Conservation (phyloP, 2,888 invertebrate species). For the Himalopsyche kuldschensis region DNA sequence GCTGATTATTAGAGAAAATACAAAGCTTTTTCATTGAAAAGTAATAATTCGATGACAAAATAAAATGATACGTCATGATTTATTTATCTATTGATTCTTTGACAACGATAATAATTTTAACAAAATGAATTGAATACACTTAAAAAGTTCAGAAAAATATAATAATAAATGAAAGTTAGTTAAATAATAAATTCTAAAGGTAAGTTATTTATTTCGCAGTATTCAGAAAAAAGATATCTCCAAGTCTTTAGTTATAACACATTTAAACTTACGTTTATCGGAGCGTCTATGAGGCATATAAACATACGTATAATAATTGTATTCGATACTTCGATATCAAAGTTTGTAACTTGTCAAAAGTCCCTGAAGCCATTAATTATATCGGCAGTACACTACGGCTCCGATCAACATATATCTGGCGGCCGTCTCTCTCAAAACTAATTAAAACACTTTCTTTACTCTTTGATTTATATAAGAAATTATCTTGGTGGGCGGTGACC, state of each 20-base stretch:
- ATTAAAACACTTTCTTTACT: constrained; percentile 32
- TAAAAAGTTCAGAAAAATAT: too few relatives aligned
- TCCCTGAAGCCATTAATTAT: background rate
- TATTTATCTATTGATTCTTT: too few relatives aligned
- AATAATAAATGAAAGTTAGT: too few relatives aligned
- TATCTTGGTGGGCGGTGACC: constrained; percentile 12
- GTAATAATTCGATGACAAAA: too few relatives aligned
- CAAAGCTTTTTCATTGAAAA: too few relatives aligned
- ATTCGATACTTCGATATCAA: background rate
- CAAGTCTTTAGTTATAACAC: background rate
- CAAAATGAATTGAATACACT: too few relatives aligned
- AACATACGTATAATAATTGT: background rate
- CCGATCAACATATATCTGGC: constrained; percentile 12
- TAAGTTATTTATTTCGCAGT: too few relatives aligned
- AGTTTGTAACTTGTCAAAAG: background rate
- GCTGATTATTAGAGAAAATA: too few relatives aligned
- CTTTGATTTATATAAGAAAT: constrained; percentile 33
- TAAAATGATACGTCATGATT: too few relatives aligned
- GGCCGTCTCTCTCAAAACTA: constrained; percentile 27
- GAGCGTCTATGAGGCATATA: background rate
- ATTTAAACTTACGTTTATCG: background rate
- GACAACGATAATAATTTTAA: too few relatives aligned
- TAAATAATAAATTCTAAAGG: too few relatives aligned
- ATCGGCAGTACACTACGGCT: background rate
- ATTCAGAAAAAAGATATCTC: too few relatives aligned